Evolutionary conservation across 2,113 vertebrate species (phyloP).

Genomic region (Rhinolophus sinicus): DNA sequence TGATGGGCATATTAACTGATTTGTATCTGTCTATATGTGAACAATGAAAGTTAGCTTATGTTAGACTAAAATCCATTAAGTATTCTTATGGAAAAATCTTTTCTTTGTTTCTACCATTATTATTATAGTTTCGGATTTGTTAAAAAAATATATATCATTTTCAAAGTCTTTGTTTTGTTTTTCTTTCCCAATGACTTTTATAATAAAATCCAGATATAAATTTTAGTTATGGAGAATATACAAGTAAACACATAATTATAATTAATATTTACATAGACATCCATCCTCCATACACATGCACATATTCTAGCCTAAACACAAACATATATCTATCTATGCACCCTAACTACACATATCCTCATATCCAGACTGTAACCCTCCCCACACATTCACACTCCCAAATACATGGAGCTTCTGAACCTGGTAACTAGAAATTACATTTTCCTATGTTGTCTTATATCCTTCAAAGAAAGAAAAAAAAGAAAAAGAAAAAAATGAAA

Average conservation of each 20-base stretch:
- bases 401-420: not conserved
- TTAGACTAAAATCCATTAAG: constrained; percentile 26
- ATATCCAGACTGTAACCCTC: no score
- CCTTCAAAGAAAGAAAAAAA: not conserved
- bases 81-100: not conserved
- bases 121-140: not conserved
- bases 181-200: not conserved
- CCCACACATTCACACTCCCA: not conserved
- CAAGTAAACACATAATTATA: not conserved
- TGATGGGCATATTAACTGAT: not conserved
- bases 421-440: not conserved
- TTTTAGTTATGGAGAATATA: not conserved
- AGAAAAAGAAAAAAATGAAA: not conserved
- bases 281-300: not conserved
- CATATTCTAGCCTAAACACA: not conserved
- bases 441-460: not conserved
- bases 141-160: not conserved
- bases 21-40: not conserved
- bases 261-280: not conserved
- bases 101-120: not conserved
- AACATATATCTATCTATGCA: no score
- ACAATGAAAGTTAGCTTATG: not conserved
- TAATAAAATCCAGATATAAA: not conserved
- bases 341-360: not conserved
- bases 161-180: not conserved